A percentile compares a stretch with the other conserved stretches of the same genome.
These are phyloP conservation scores for Leptinotarsa defecta DNA, from an alignment of 1,140 invertebrate genomes.

Conservation along the genomic window DNA sequence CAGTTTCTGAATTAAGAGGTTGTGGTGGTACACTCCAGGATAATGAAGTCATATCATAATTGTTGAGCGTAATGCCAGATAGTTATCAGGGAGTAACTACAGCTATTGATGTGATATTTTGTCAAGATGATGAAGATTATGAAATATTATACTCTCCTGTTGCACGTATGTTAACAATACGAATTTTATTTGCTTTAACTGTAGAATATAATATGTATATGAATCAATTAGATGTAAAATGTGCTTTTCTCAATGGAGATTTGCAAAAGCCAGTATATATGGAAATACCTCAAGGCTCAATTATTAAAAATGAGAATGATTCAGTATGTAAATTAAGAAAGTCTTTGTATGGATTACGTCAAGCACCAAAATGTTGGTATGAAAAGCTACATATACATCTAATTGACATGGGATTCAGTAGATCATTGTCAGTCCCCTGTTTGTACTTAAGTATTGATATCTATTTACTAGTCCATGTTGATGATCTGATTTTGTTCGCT, in stretches of 20 bases:
- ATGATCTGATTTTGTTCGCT: too few relatives aligned
- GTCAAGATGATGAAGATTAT: neutral
- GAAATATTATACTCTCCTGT: neutral
- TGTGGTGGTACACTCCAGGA: neutral
- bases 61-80: slow-evolving; percentile 17
- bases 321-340: too few relatives aligned
- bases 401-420: neutral
- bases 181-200: neutral
- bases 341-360: neutral
- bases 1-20: slow-evolving; percentile 10
- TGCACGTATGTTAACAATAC: neutral
- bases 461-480: too few relatives aligned
- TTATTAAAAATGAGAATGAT: too few relatives aligned
- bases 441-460: too few relatives aligned
- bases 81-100: slow-evolving; percentile 1
- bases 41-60: slow-evolving; percentile 13
- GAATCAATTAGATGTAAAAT: neutral
- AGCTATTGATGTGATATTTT: slow-evolving; percentile 29
- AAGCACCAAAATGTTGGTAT: neutral
- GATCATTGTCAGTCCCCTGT: neutral
- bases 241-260: neutral
- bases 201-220: neutral
- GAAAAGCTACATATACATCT: neutral
- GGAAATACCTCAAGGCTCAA: too few relatives aligned
- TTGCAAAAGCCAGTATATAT: neutral